Evolutionary conservation across 2,797 vertebrate species (phyloP), one percentile per base, ranked within the genome.

Genomic region (Mionectes olivaceus): DNA sequence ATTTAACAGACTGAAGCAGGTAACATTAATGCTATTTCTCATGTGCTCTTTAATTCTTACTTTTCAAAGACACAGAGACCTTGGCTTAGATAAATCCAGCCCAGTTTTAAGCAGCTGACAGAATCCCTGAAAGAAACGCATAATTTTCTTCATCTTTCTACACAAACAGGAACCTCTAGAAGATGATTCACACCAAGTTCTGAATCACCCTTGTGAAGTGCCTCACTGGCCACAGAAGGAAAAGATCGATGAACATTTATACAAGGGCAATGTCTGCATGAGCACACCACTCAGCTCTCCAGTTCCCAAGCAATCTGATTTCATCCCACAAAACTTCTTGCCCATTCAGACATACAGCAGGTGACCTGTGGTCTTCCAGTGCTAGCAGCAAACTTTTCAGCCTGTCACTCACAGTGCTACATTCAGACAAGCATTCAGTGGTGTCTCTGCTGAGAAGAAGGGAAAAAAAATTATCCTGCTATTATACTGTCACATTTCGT

Each of bases 361-460:
- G 47, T 28, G 33, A 91, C 23, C 69, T 11, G 5, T 46, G 57
- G 90, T n/a, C 46, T 80, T 47, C 39, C 63, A 73, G 19, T 3
- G 13, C 19, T 11, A 52, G 53, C 70, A 79, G 39, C 23, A 75
- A 79, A 83, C n/a, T 63, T 70, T 73, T n/a, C 53, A 89, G 67
- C n/a, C 80, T 63, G 50, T n/a, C 27, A 35, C 27, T 73, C 5
- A 0, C 57, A 69, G n/a, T 3, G 1, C 27, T n/a, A 0, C 25
- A 28, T 37, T 93, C 89, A 81, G 50, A 83, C 37, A 92, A 55
- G 33, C 46, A 24, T 39, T 71, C 69, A 7, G 0, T 5, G 24
- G 3, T 60, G 49, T 19, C 28, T 65, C 79, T 61, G 33, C 46
- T 35, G 43, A 83, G 44, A 74, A 35, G 53, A 10, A 33, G 10